Conservation (phyloP, 2,888 invertebrate species). For the Cremastinae sp. region DNA sequence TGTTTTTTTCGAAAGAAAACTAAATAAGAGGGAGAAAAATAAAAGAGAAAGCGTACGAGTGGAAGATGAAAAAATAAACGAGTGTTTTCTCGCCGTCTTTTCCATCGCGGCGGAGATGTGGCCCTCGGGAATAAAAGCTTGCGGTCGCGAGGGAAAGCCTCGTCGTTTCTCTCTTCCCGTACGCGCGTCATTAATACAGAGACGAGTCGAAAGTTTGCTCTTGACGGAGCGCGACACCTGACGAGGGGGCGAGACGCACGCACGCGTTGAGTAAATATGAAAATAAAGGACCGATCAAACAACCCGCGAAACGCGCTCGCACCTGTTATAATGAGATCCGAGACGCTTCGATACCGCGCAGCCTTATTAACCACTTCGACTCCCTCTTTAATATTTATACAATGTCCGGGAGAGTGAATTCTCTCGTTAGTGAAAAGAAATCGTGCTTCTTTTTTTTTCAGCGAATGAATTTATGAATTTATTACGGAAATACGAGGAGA, state of each 20-base stretch:
- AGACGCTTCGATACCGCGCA: conserved; percentile 56
- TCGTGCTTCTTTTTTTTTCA: not conserved
- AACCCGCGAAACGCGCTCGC: conserved; percentile 67
- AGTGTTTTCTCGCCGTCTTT: conserved; percentile 1
- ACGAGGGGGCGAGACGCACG: conserved; percentile 35
- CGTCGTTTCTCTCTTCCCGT: conserved; percentile 1
- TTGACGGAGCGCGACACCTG: conserved; percentile 17
- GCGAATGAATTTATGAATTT: not conserved
- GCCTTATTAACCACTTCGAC: conserved; percentile 67
- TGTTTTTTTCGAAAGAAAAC: too few species aligned
- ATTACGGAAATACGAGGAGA: not conserved
- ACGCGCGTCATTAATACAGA: conserved; percentile 26
- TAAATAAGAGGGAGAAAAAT: too few species aligned
- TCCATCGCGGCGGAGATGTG: not conserved
- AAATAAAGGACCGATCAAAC: conserved; percentile 73
- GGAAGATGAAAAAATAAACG: conserved; percentile 21
- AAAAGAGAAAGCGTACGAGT: not conserved
- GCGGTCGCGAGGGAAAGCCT: conserved; percentile 12
- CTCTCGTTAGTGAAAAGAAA: conserved; percentile 18
- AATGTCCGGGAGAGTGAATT: conserved; percentile 36
- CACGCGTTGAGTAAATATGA: conserved; percentile 71
- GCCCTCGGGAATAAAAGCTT: conserved; percentile 22
- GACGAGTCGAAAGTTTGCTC: conserved; percentile 24
- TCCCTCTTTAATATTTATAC: conserved; percentile 60
- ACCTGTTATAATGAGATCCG: conserved; percentile 76